Evolutionary conservation across 2,888 invertebrate species (phyloP).

Genomic region (Drosophila kuntzei): DNA sequence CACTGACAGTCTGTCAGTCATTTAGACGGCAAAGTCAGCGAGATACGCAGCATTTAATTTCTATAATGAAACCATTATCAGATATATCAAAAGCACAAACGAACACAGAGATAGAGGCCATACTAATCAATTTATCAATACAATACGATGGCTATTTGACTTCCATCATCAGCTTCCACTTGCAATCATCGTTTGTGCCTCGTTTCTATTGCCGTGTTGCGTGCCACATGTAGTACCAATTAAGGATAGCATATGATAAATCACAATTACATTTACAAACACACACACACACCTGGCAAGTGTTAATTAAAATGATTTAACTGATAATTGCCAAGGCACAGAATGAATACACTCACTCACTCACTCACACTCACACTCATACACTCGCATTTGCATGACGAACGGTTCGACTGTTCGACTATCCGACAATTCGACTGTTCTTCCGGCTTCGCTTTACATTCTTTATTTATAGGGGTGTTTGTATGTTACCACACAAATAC

Average conservation of each 20-base stretch:
- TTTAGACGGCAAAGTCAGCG: conserved; percentile 35
- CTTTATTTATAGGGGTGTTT: conserved; percentile 35
- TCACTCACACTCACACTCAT: conserved; percentile 16
- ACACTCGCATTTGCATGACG: conserved; percentile 40
- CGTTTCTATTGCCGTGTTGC: conserved; percentile 22
- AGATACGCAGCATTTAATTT: conserved; percentile 53
- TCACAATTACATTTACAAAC: conserved; percentile 55
- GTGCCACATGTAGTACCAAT: conserved; percentile 55
- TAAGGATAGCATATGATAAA: conserved; percentile 70
- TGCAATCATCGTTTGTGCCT: conserved; percentile 28
- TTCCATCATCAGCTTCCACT: conserved; percentile 39
- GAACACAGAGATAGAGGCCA: conserved; percentile 9
- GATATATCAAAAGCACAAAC: conserved; percentile 60
- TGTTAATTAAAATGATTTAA: conserved; percentile 83
- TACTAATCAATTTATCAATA: conserved; percentile 53
- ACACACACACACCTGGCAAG: conserved; percentile 51
- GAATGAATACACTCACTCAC: conserved; percentile 29
- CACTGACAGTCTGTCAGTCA: conserved; percentile 18
- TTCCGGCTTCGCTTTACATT: conserved; percentile 44
- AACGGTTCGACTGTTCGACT: conserved; percentile 32
- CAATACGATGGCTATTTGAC: conserved; percentile 30
- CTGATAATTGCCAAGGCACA: conserved; percentile 68
- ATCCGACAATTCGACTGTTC: conserved; percentile 29
- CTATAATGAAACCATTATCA: conserved; percentile 65
- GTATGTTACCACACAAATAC: conserved; percentile 9